phyloP scores from a whole-genome alignment of 2,113 vertebrate species.

The Anarhynchus alexandrinus region DNA sequence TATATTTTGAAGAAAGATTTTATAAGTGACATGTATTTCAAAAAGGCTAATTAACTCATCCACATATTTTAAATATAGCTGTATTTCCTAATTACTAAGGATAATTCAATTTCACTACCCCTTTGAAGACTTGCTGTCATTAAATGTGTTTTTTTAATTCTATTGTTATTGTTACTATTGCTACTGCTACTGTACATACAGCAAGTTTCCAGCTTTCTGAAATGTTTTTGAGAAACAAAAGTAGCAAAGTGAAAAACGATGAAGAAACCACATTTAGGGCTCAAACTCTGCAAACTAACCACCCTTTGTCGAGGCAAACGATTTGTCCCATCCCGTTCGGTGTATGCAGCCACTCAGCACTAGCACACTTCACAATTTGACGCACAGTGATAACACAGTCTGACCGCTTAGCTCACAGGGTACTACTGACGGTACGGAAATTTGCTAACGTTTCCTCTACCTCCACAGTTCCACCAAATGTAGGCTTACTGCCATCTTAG shows the following conservation, averaged over 20 bases:
- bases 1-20: background rate
- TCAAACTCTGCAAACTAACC: background rate
- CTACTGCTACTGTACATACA: background rate
- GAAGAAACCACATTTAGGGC: background rate
- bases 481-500: background rate
- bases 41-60: conserved; percentile 18
- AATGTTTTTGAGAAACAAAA: background rate
- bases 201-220: background rate
- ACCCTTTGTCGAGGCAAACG: background rate
- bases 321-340: conserved; percentile 42
- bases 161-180: background rate
- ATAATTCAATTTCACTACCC: background rate
- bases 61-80: background rate
- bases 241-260: background rate
- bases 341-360: background rate
- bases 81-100: conserved; percentile 4
- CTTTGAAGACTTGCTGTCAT: background rate
- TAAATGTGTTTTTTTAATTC: background rate
- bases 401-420: conserved; percentile 7
- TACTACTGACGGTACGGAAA: background rate
- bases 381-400: background rate
- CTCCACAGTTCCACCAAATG: background rate
- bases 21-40: background rate
- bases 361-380: background rate
- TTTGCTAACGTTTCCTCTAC: background rate